These are phyloP conservation scores for Gopherus flavomarginatus DNA, from an alignment of 2,113 vertebrate species.

Conservation along the genomic window DNA sequence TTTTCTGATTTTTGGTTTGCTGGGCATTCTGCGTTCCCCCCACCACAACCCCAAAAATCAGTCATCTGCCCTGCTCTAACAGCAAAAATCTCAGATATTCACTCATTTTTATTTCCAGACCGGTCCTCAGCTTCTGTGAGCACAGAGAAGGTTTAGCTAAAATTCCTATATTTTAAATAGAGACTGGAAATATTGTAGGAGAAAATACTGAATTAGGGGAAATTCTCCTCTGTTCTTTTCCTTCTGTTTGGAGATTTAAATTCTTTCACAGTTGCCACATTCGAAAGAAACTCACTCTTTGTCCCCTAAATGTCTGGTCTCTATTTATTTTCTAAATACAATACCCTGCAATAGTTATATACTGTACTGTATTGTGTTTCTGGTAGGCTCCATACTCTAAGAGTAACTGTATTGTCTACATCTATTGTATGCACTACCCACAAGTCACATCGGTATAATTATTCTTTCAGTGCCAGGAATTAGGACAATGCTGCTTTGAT, in stretches of 20 bases:
- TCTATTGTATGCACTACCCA: constrained; percentile 51
- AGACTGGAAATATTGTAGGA: neutral
- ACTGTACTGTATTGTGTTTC: constrained; percentile 32
- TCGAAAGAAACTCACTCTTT: constrained; percentile 13
- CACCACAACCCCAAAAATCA: neutral
- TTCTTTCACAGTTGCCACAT: constrained; percentile 14
- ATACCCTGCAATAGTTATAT: constrained; percentile 51
- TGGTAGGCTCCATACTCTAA: constrained; percentile 34
- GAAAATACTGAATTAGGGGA: constrained; percentile 20
- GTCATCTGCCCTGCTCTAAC: neutral
- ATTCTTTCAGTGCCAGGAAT: constrained; percentile 60
- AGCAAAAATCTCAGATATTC: neutral
- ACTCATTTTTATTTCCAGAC: constrained; percentile 48
- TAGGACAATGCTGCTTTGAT: constrained; percentile 62
- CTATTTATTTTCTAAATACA: constrained; percentile 45
- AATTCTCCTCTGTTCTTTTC: neutral
- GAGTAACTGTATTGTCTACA: constrained; percentile 51
- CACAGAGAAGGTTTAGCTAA: constrained; percentile 46
- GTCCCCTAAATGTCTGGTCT: constrained; percentile 5
- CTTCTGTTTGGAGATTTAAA: constrained; percentile 20
- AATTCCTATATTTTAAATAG: constrained; percentile 33
- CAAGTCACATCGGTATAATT: constrained; percentile 66
- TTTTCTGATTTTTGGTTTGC: neutral
- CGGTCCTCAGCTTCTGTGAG: constrained; percentile 13
- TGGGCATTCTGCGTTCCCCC: neutral